Conservation (phyloP, 2,888 invertebrate genomes). For the Hydrotaea cyrtoneurina region DNA sequence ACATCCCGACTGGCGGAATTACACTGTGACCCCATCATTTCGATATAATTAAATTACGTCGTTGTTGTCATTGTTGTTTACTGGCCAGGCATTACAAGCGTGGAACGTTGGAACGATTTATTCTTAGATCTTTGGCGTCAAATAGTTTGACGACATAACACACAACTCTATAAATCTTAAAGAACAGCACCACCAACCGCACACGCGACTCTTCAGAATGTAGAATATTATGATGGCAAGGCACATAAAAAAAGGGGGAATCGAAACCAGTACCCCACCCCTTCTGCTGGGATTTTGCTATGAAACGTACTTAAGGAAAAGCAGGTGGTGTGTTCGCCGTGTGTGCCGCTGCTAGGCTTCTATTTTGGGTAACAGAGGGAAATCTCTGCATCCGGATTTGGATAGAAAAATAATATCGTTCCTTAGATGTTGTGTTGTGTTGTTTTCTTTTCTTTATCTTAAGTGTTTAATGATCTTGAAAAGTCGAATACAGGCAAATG, state of each 20-base stretch:
- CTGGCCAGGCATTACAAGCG: background rate
- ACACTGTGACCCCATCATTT: slow-evolving; percentile 58
- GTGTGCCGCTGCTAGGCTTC: background rate
- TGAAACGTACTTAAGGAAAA: background rate
- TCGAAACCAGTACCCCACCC: slow-evolving; percentile 3
- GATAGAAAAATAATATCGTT: too few relatives aligned
- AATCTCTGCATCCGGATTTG: background rate
- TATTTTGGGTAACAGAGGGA: background rate
- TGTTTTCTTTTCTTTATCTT: slow-evolving; percentile 21
- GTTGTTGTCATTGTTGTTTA: slow-evolving; percentile 3
- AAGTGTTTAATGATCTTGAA: slow-evolving; percentile 65
- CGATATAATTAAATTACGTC: slow-evolving; percentile 14
- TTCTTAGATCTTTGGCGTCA: slow-evolving; percentile 62
- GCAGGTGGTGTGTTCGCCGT: slow-evolving; percentile 19
- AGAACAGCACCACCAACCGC: background rate
- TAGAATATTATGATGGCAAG: background rate
- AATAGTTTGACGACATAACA: slow-evolving; percentile 53
- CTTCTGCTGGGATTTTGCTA: background rate
- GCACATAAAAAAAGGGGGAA: slow-evolving; percentile 6
- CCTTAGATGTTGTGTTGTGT: slow-evolving; percentile 10
- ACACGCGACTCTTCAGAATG: background rate
- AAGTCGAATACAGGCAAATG: slow-evolving; percentile 26
- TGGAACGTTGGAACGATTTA: slow-evolving; percentile 22
- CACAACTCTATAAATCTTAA: slow-evolving; percentile 49
- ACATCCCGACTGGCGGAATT: slow-evolving; percentile 31